A percentile compares a stretch with the other conserved stretches of the same genome.
Evolutionary conservation across 1,140 invertebrate genomes (phyloP).

Genomic region (Drosophila setifemur): DNA sequence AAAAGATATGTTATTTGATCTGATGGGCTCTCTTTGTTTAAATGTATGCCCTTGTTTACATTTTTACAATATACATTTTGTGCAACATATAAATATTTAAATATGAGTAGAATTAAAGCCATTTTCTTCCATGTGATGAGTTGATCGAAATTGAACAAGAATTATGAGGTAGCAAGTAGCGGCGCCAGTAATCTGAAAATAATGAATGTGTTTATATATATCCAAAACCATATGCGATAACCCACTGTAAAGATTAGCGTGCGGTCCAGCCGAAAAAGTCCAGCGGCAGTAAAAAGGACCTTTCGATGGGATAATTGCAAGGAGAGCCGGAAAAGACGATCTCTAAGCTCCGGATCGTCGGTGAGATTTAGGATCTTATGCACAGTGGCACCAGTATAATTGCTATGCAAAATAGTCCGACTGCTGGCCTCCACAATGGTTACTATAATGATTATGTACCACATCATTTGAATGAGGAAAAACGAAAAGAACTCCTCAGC

Average conservation of each 20-base stretch:
- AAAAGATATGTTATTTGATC: too few relatives aligned
- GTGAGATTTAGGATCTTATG: conserved; percentile 78
- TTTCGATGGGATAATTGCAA: conserved; percentile 70
- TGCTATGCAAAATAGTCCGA: conserved; percentile 62
- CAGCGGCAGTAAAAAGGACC: conserved; percentile 73
- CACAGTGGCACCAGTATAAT: conserved; percentile 60
- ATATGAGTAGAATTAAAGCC: conserved; percentile 8
- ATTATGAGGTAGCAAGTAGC: conserved; percentile 80
- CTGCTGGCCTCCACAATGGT: conserved; percentile 76
- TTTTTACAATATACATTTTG: too few relatives aligned
- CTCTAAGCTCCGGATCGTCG: conserved; percentile 64
- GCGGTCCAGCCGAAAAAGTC: conserved; percentile 74
- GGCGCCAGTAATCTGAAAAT: conserved; percentile 65
- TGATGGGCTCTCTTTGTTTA: not conserved
- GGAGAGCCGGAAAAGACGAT: conserved; percentile 67
- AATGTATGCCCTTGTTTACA: not conserved
- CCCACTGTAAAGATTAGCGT: conserved; percentile 78
- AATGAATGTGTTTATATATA: not conserved
- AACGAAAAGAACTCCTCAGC: conserved; percentile 79
- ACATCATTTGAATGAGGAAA: conserved; percentile 71
- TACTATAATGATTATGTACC: conserved; percentile 78
- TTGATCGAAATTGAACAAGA: conserved; percentile 68
- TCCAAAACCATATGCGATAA: too few relatives aligned
- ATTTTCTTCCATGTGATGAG: conserved; percentile 55
- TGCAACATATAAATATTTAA: too few relatives aligned